phyloP scores from a whole-genome alignment of 2,113 vertebrate genomes.

The Ptyas mucosa region DNA sequence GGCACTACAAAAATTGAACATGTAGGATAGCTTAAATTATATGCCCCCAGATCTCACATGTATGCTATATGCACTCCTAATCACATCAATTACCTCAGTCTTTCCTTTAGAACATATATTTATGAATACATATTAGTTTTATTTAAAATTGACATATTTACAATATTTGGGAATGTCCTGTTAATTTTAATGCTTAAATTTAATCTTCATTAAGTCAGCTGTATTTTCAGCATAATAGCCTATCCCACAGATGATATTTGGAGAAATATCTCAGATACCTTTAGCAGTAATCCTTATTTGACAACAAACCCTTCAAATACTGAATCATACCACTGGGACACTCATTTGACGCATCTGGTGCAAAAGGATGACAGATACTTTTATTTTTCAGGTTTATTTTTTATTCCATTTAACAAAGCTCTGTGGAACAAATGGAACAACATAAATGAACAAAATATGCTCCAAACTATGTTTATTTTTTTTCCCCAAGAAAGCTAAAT shows the following conservation, averaged over 20 bases:
- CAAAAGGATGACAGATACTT: neutral
- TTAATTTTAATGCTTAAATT: neutral
- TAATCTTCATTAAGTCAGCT: neutral
- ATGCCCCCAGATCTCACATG: neutral
- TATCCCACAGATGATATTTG: neutral
- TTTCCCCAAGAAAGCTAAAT: neutral
- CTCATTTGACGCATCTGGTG: neutral
- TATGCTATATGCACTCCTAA: neutral
- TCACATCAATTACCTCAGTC: neutral
- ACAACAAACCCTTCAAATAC: neutral
- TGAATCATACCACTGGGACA: neutral
- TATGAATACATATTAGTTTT: neutral
- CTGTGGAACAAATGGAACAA: neutral
- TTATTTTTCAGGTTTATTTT: neutral
- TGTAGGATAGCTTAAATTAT: neutral
- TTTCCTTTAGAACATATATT: neutral
- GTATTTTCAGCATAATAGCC: neutral
- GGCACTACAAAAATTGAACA: neutral
- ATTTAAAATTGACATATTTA: neutral
- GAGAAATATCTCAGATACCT: neutral
- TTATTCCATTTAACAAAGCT: neutral
- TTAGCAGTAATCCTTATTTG: neutral
- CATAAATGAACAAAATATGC: neutral
- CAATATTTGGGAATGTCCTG: neutral
- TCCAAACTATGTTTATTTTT: neutral